phyloP scores from a whole-genome alignment of 2,797 vertebrate species.

The Sebastes vulpes region DNA sequence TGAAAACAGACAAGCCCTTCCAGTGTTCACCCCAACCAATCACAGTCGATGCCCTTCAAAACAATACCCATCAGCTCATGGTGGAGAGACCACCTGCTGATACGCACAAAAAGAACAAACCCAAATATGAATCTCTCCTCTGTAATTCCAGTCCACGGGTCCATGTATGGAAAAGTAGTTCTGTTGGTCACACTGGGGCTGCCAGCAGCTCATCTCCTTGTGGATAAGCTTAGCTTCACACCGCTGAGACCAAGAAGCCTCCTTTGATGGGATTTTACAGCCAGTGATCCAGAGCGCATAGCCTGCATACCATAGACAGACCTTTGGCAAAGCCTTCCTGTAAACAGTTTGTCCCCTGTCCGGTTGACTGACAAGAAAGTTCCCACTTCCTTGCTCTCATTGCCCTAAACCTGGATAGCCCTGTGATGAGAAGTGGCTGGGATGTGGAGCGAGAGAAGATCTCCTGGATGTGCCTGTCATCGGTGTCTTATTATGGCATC shows the following conservation, averaged over 20 bases:
- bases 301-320: conserved; percentile 73
- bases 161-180: conserved; percentile 53
- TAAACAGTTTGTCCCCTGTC: conserved; percentile 61
- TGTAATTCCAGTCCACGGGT: background rate
- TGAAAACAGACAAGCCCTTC: conserved; percentile 1
- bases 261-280: conserved; percentile 84
- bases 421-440: conserved; percentile 25
- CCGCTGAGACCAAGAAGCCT: conserved; percentile 61
- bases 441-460: conserved; percentile 63
- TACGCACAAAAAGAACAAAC: conserved; percentile 20
- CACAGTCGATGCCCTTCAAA: background rate
- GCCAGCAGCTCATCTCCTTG: conserved; percentile 65
- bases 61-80: conserved; percentile 14
- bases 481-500: conserved; percentile 82
- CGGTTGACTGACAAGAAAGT: conserved; percentile 26
- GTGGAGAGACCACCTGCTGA: conserved; percentile 29
- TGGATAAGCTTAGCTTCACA: conserved; percentile 71
- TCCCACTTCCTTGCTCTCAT: conserved; percentile 14
- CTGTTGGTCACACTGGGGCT: conserved; percentile 38
- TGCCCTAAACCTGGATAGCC: conserved; percentile 9
- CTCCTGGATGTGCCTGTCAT: conserved; percentile 83
- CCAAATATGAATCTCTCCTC: conserved; percentile 22
- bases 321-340: conserved; percentile 57
- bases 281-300: conserved; percentile 74
- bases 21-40: conserved; percentile 5